A percentile compares a stretch with the other conserved stretches of the same genome.
Evolutionary conservation across 1,140 invertebrate genomes (phyloP).

Genomic region (Papilio helenus): DNA sequence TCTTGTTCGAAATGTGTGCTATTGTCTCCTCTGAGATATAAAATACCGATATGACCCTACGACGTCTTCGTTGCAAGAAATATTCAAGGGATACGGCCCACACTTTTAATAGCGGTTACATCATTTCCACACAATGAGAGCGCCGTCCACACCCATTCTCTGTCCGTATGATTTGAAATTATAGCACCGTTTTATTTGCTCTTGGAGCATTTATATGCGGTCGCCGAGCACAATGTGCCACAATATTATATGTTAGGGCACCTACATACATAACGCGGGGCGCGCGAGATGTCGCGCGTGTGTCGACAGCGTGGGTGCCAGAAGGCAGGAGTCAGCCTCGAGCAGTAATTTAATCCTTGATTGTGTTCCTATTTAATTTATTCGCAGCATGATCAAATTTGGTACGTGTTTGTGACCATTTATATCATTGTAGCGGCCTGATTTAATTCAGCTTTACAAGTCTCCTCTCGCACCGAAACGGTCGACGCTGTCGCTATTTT

Average conservation of each 20-base stretch:
- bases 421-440: conserved; percentile 64
- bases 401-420: conserved; percentile 71
- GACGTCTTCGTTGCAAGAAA: conserved; percentile 81
- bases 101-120: conserved; percentile 83
- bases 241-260: conserved; percentile 75
- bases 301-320: conserved; percentile 73
- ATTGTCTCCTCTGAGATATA: conserved; percentile 80
- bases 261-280: conserved; percentile 60
- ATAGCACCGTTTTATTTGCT: conserved; percentile 83
- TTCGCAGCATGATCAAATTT: conserved; percentile 77
- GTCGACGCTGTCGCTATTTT: conserved; percentile 48
- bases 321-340: conserved; percentile 58
- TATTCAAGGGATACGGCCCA: conserved; percentile 81
- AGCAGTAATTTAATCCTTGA: conserved; percentile 80
- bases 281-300: conserved; percentile 66
- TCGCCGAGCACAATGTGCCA: conserved; percentile 75
- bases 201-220: conserved; percentile 79
- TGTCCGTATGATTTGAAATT: conserved; percentile 83
- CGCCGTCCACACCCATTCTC: conserved; percentile 82
- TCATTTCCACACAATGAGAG: conserved; percentile 83
- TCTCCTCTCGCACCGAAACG: conserved; percentile 43
- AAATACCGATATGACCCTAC: conserved; percentile 81
- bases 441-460: conserved; percentile 61
- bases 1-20: conserved; percentile 77
- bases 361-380: conserved; percentile 80